Evolutionary conservation across 2,888 invertebrate species (phyloP).

Genomic region (Hemithea aestivaria): DNA sequence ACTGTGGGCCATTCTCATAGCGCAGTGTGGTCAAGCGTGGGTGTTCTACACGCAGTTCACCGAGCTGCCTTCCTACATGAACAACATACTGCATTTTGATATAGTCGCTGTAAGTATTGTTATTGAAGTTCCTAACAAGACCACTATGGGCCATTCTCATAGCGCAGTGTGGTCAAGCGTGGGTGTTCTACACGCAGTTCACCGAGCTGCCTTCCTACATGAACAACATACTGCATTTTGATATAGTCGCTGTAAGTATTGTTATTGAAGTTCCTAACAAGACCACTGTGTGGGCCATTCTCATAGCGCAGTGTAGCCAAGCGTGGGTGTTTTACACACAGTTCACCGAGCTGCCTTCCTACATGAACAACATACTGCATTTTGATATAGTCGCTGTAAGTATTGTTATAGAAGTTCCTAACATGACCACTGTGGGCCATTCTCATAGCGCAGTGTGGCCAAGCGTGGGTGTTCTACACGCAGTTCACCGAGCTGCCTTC

Average conservation of each 20-base stretch:
- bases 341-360: slow-evolving; percentile 89
- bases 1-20: slow-evolving; percentile 90
- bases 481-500: slow-evolving; percentile 89
- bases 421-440: slow-evolving; percentile 91
- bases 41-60: slow-evolving; percentile 91
- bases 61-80: slow-evolving; percentile 90
- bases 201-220: slow-evolving; percentile 91
- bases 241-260: slow-evolving; percentile 82
- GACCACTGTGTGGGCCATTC: slow-evolving; percentile 90
- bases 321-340: slow-evolving; percentile 93
- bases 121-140: slow-evolving; percentile 83
- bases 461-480: slow-evolving; percentile 92
- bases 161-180: slow-evolving; percentile 89
- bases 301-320: slow-evolving; percentile 89
- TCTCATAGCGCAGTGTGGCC: slow-evolving; percentile 88
- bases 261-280: slow-evolving; percentile 83
- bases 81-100: slow-evolving; percentile 88
- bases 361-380: slow-evolving; percentile 90
- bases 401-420: slow-evolving; percentile 77
- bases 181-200: slow-evolving; percentile 91
- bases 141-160: slow-evolving; percentile 91
- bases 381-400: slow-evolving; percentile 86
- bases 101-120: slow-evolving; percentile 82
- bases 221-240: slow-evolving; percentile 89
- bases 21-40: slow-evolving; percentile 91